Percentiles rank a stretch among this genome's conserved stretches.
phyloP scores from a whole-genome alignment of 1,140 invertebrate genomes.

The Sycobia sp. region DNA sequence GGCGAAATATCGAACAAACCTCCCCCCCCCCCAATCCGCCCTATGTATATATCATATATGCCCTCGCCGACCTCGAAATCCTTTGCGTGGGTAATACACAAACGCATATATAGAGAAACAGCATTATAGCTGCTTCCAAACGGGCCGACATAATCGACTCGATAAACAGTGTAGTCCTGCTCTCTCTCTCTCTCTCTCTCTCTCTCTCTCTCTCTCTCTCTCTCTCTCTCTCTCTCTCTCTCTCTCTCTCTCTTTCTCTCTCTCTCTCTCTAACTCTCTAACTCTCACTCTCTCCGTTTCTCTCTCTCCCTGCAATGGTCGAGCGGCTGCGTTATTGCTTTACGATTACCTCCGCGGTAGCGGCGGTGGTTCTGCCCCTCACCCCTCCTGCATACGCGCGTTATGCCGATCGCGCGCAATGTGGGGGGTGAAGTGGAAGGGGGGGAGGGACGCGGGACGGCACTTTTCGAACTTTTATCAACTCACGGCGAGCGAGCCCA shows the following conservation, averaged over 20 bases:
- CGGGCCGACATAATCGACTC: slow-evolving; percentile 21
- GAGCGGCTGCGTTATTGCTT: slow-evolving; percentile 15
- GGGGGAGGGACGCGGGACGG: background rate
- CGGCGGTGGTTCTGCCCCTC: too few species aligned
- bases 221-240: slow-evolving; percentile 7
- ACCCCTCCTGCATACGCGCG: too few species aligned
- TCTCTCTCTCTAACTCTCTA: too few species aligned
- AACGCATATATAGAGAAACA: too few species aligned
- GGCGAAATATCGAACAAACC: slow-evolving; percentile 13
- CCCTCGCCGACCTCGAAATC: background rate
- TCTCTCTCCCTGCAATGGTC: too few species aligned
- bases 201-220: slow-evolving; percentile 19
- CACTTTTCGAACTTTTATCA: slow-evolving; percentile 20
- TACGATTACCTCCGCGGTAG: slow-evolving; percentile 11
- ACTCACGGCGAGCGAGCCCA: too few species aligned
- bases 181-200: slow-evolving; percentile 4
- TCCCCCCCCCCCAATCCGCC: background rate
- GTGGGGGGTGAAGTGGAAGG: background rate
- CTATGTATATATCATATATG: too few species aligned
- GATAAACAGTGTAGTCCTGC: slow-evolving; percentile 29
- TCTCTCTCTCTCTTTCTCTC: slow-evolving; percentile 40
- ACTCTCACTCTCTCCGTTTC: too few species aligned
- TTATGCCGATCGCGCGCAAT: too few species aligned
- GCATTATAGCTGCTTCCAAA: too few species aligned
- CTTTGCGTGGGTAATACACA: slow-evolving; percentile 6